Conservation (phyloP, 2,888 invertebrate species). For the Hyalella azteca region DNA sequence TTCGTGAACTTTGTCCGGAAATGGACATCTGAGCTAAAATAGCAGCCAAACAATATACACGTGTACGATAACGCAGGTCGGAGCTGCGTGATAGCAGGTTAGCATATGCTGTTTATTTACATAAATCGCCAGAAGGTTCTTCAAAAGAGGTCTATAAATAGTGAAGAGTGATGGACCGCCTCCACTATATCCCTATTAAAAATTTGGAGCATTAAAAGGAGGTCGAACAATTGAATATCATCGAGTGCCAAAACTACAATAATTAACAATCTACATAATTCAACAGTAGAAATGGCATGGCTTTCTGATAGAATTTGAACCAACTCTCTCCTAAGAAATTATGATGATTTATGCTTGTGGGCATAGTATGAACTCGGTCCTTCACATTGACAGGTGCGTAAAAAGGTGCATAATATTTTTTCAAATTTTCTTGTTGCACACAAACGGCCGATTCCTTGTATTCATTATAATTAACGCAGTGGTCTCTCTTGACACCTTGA, state of each 20-base stretch:
- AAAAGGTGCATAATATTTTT: no score
- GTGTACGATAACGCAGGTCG: no score
- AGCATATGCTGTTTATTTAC: background rate
- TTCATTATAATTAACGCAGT: no score
- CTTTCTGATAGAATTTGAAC: background rate
- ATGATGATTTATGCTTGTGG: background rate
- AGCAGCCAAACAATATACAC: background rate
- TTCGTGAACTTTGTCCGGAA: no score
- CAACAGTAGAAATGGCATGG: background rate
- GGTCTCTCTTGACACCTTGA: no score
- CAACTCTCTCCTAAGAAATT: background rate
- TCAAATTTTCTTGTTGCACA: no score
- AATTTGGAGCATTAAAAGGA: background rate
- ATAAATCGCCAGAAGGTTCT: slow-evolving; percentile 1
- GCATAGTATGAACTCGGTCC: no score
- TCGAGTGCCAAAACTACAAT: background rate
- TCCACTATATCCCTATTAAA: background rate
- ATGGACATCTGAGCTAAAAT: background rate
- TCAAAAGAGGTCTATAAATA: background rate
- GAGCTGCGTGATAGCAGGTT: no score
- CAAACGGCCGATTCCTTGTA: no score
- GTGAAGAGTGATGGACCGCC: background rate
- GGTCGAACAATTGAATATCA: background rate
- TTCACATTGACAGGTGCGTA: no score
- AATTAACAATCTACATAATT: background rate